These are phyloP conservation scores for western clawed frog (Xenopus tropicalis) DNA, from an alignment of 2,113 vertebrate species.

Conservation along the genomic window DNA sequence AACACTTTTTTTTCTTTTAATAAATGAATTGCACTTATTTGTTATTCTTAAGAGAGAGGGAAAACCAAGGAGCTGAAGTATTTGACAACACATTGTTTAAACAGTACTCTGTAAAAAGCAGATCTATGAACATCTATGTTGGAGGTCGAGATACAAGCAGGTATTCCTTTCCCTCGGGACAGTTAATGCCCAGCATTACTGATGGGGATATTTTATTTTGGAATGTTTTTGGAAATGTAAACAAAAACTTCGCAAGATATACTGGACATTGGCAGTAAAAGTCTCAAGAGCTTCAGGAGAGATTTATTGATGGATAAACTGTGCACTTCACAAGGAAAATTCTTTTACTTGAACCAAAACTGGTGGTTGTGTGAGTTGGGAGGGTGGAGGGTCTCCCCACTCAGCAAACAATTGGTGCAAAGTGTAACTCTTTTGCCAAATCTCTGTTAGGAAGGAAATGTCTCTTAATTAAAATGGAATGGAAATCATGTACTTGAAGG, in stretches of 20 bases:
- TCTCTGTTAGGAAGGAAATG: conserved; percentile 22
- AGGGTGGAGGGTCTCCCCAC: not conserved
- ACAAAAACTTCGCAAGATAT: not conserved
- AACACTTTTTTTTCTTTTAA: too few species aligned
- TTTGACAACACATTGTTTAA: too few species aligned
- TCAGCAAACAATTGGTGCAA: conserved; percentile 5
- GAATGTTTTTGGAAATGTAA: not conserved
- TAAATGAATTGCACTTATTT: too few species aligned
- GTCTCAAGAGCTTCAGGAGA: not conserved
- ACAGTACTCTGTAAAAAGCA: too few species aligned
- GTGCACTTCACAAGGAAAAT: not conserved
- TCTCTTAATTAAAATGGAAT: conserved; percentile 4
- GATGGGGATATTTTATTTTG: not conserved
- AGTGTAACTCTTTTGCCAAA: conserved; percentile 20
- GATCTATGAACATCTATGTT: not conserved
- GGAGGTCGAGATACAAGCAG: not conserved
- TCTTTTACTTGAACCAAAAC: conserved; percentile 11
- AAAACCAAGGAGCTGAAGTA: too few species aligned
- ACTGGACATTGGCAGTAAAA: not conserved
- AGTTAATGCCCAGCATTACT: not conserved
- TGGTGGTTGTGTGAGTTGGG: not conserved
- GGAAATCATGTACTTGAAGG: not conserved
- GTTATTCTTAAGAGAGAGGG: too few species aligned
- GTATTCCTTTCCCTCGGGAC: not conserved
- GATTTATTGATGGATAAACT: not conserved